Evolutionary conservation across 2,113 vertebrate species (phyloP).

Genomic region (Cyanocitta stelleri): DNA sequence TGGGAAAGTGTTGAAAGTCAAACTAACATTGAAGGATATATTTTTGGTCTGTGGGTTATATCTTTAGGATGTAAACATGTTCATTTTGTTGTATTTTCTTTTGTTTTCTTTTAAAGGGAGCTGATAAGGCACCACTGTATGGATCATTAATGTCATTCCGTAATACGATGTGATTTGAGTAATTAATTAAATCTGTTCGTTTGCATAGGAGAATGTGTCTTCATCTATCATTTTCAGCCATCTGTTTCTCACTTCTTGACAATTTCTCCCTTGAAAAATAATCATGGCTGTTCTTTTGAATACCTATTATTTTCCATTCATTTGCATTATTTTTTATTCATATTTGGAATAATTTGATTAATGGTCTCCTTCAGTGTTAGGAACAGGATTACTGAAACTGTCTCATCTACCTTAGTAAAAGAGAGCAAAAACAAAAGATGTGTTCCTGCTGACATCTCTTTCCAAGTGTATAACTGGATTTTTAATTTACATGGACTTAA

Average conservation of each 20-base stretch:
- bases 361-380: background rate
- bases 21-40: background rate
- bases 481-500: slow-evolving; percentile 22
- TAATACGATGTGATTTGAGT: slow-evolving; percentile 25
- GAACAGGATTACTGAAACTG: background rate
- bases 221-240: slow-evolving; percentile 25
- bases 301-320: slow-evolving; percentile 32
- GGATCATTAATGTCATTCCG: slow-evolving; percentile 32
- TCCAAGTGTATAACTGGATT: background rate
- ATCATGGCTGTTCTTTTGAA: slow-evolving; percentile 45
- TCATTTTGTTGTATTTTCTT: background rate
- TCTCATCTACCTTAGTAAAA: background rate
- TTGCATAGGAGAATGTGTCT: slow-evolving; percentile 9
- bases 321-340: slow-evolving; percentile 31
- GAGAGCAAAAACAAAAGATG: background rate
- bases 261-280: slow-evolving; percentile 40
- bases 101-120: slow-evolving; percentile 16
- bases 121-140: background rate
- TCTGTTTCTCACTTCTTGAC: slow-evolving; percentile 53
- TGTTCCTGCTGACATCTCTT: background rate
- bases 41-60: background rate
- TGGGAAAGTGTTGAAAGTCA: background rate
- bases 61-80: background rate
- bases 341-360: slow-evolving; percentile 50
- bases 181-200: slow-evolving; percentile 50